Percentiles rank a stretch among this genome's conserved stretches.
phyloP scores from a whole-genome alignment of 2,888 invertebrate genomes.

The Dryococelus australis region DNA sequence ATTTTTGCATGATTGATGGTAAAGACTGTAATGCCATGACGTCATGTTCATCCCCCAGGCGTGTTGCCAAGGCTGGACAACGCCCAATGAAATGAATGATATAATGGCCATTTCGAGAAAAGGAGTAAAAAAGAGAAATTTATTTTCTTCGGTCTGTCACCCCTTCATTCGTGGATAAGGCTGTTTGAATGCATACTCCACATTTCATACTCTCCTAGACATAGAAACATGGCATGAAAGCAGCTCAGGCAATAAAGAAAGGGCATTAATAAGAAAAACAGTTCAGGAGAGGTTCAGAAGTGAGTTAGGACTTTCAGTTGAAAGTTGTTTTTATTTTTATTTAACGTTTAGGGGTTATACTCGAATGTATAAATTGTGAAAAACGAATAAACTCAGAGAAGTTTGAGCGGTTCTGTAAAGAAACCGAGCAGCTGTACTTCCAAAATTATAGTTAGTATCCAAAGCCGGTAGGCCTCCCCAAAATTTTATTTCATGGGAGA shows the following conservation, averaged over 20 bases:
- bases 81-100: conserved; percentile 39
- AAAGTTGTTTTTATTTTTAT: too few relatives aligned
- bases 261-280: conserved; percentile 45
- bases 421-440: background rate
- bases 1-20: conserved; percentile 46
- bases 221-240: conserved; percentile 51
- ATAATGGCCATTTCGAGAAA: background rate
- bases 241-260: conserved; percentile 46
- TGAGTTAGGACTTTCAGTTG: conserved; percentile 25
- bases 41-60: conserved; percentile 42
- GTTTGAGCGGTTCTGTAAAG: background rate
- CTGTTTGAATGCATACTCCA: conserved; percentile 53
- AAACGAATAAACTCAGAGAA: background rate
- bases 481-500: background rate
- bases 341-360: background rate
- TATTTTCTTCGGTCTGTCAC: conserved; percentile 47
- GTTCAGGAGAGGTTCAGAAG: conserved; percentile 41
- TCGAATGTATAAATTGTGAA: background rate
- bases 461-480: background rate
- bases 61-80: conserved; percentile 45
- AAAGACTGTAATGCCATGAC: conserved; percentile 46
- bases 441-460: background rate
- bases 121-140: background rate
- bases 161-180: conserved; percentile 53
- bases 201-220: conserved; percentile 48